Evolutionary conservation across 2,113 vertebrate species (phyloP).

Genomic region (Neotragus pygmaeus): DNA sequence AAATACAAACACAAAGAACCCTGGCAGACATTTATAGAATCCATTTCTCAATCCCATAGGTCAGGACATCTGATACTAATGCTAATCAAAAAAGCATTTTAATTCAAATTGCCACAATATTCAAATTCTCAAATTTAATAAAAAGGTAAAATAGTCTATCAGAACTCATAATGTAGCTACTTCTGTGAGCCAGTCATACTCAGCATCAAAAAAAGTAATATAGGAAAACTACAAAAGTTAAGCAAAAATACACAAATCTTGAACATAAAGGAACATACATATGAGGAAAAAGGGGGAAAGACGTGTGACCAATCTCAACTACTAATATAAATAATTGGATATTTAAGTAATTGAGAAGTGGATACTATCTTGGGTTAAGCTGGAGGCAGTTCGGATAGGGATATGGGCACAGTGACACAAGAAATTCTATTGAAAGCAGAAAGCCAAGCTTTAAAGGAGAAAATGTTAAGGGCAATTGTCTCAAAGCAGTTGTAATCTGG

Average conservation of each 20-base stretch:
- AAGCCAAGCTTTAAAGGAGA: neutral
- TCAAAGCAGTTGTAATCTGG: neutral
- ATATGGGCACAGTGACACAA: neutral
- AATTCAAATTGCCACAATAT: neutral
- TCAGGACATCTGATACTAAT: neutral
- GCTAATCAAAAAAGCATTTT: neutral
- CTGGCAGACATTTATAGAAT: neutral
- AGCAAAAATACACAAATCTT: neutral
- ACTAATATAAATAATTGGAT: neutral
- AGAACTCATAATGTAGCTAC: neutral
- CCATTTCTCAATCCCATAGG: neutral
- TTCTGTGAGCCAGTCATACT: neutral
- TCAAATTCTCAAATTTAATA: neutral
- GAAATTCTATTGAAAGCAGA: neutral
- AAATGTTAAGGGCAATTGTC: neutral
- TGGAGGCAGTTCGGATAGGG: neutral
- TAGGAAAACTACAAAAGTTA: neutral
- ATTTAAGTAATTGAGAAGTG: neutral
- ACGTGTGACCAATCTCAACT: neutral
- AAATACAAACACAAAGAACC: neutral
- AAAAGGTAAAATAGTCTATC: neutral
- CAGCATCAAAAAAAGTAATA: neutral
- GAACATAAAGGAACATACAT: neutral
- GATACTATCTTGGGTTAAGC: rapidly evolving
- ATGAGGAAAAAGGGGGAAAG: neutral